Evolutionary conservation across 2,113 vertebrate species (phyloP).

Genomic region (Candoia aspera): DNA sequence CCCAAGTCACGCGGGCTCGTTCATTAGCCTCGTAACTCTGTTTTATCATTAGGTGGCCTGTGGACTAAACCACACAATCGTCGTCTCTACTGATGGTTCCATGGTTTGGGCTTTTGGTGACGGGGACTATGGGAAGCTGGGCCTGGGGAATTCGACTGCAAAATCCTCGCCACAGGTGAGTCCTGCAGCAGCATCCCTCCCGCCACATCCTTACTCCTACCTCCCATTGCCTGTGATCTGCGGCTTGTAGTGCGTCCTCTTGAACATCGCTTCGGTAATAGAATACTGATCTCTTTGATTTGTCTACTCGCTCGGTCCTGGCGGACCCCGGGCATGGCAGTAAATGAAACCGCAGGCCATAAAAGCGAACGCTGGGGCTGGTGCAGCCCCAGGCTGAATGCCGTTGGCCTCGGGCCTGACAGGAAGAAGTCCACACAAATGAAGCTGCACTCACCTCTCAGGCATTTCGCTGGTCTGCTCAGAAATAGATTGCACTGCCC

Average conservation of each 20-base stretch:
- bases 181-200: not conserved
- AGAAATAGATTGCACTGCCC: not conserved
- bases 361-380: too few relatives aligned
- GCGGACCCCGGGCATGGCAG: too few relatives aligned
- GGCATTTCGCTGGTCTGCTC: not conserved
- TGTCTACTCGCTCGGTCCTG: too few relatives aligned
- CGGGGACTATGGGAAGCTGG: conserved; percentile 86
- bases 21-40: too few relatives aligned
- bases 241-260: not conserved
- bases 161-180: conserved; percentile 85
- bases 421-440: not conserved
- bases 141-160: conserved; percentile 84
- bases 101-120: conserved; percentile 88
- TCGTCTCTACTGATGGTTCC: conserved; percentile 83
- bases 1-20: too few relatives aligned
- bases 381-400: too few relatives aligned
- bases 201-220: too few relatives aligned
- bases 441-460: too few relatives aligned
- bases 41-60: conserved; percentile 77
- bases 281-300: too few relatives aligned
- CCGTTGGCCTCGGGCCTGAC: not conserved
- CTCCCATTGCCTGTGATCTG: too few relatives aligned
- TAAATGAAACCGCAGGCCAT: too few relatives aligned
- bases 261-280: too few relatives aligned
- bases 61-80: conserved; percentile 84